Conservation (phyloP, 2,888 invertebrate genomes). For the Lasioglossum figueresi region DNA sequence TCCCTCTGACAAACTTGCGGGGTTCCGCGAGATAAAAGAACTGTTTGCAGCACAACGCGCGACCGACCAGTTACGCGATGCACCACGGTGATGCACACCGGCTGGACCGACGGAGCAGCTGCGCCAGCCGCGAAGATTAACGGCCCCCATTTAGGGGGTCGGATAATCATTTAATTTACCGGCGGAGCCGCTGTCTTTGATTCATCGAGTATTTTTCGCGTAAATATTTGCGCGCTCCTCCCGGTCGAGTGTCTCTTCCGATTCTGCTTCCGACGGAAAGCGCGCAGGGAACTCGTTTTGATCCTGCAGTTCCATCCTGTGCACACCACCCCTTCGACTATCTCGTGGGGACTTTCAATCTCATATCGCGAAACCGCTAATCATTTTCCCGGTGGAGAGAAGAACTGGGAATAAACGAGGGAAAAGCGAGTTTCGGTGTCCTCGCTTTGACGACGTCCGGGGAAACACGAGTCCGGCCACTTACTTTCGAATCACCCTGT, state of each 20-base stretch:
- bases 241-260: neutral
- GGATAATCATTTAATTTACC: constrained; percentile 23
- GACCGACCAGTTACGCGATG: constrained; percentile 1
- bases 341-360: neutral
- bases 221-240: constrained; percentile 5
- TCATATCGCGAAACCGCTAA: constrained; percentile 1
- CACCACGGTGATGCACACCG: neutral
- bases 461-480: constrained; percentile 17
- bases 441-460: neutral
- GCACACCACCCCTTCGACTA: neutral
- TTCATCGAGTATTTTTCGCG: constrained; percentile 1
- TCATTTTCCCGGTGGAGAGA: neutral
- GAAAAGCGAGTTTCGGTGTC: neutral
- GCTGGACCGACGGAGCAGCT: constrained; percentile 12
- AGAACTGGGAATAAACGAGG: neutral
- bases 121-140: constrained; percentile 3
- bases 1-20: neutral
- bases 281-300: neutral
- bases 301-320: neutral
- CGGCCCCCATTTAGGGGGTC: neutral
- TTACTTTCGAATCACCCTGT: constrained; percentile 47
- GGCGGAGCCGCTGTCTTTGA: neutral
- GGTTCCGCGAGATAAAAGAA: constrained; percentile 1
- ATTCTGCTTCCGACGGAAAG: neutral
- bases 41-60: neutral